A percentile compares a stretch with the other conserved stretches of the same genome.
Conservation (phyloP, 2,113 vertebrate species). For the Dinomys branickii region DNA sequence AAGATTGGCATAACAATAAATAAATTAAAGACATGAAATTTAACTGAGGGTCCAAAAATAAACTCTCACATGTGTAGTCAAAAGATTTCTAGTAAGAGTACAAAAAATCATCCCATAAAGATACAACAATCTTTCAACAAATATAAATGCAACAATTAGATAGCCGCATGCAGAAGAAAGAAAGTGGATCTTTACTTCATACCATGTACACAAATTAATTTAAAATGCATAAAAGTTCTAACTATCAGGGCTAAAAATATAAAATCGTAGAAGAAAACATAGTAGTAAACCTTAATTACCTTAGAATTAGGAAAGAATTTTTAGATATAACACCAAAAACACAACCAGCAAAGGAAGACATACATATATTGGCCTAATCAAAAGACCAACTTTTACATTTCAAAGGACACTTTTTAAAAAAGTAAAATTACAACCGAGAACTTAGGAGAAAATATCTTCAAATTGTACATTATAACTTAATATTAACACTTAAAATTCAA, state of each 20-base stretch:
- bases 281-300: background rate
- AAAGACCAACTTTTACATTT: background rate
- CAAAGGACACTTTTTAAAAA: background rate
- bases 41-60: background rate
- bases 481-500: background rate
- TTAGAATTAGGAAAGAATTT: background rate
- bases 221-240: background rate
- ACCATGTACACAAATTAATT: background rate
- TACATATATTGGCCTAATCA: background rate
- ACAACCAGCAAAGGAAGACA: background rate
- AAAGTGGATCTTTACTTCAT: background rate
- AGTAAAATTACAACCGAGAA: background rate
- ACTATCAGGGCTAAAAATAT: background rate
- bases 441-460: background rate
- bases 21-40: background rate
- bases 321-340: background rate
- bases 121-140: background rate
- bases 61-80: background rate
- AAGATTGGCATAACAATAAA: background rate
- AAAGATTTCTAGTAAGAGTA: background rate
- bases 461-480: background rate
- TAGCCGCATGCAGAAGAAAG: background rate
- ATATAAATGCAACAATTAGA: background rate
- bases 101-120: background rate
- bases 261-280: background rate